A percentile compares a stretch with the other conserved stretches of the same genome.
These are phyloP conservation scores for Actinostola sp. DNA, from an alignment of 92 coral and sea anemone species.

Conservation along the genomic window DNA sequence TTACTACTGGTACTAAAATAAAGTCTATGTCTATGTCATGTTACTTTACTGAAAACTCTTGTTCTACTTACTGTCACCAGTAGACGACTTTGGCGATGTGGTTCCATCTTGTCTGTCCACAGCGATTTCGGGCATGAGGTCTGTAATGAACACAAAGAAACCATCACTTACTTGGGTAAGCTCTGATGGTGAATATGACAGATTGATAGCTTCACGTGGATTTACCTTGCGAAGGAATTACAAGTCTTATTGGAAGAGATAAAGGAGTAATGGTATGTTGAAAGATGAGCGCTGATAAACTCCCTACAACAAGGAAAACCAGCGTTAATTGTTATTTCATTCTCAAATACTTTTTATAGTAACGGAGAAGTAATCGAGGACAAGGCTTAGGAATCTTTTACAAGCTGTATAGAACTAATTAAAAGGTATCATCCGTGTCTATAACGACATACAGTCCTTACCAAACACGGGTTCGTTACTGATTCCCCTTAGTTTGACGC, in stretches of 20 bases:
- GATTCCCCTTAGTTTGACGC: constrained; percentile 85
- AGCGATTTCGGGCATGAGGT: constrained; percentile 25
- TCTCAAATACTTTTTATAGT: not conserved
- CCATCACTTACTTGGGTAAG: not conserved
- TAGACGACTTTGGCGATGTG: constrained; percentile 42
- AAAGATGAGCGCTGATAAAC: constrained; percentile 92
- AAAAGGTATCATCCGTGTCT: not conserved
- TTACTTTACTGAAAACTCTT: too few species aligned
- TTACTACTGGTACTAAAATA: too few species aligned
- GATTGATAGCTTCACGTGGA: too few species aligned
- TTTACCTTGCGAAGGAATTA: constrained; percentile 80
- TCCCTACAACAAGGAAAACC: constrained; percentile 58
- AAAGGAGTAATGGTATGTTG: constrained; percentile 96
- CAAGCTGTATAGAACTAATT: not conserved
- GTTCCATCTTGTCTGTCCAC: constrained; percentile 46
- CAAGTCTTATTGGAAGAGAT: constrained; percentile 88
- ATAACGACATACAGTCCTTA: constrained; percentile 31
- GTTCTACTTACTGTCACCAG: constrained; percentile 17
- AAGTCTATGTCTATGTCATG: too few species aligned
- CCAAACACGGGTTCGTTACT: constrained; percentile 95
- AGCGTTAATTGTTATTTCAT: not conserved
- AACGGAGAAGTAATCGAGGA: too few species aligned
- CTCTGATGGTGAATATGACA: too few species aligned
- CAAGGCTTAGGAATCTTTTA: too few species aligned
- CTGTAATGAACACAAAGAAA: constrained; percentile 28